A percentile compares a stretch with the other conserved stretches of the same genome.
Conservation (phyloP, 2,888 invertebrate genomes). For the Dyspetes luteomarginatus region DNA sequence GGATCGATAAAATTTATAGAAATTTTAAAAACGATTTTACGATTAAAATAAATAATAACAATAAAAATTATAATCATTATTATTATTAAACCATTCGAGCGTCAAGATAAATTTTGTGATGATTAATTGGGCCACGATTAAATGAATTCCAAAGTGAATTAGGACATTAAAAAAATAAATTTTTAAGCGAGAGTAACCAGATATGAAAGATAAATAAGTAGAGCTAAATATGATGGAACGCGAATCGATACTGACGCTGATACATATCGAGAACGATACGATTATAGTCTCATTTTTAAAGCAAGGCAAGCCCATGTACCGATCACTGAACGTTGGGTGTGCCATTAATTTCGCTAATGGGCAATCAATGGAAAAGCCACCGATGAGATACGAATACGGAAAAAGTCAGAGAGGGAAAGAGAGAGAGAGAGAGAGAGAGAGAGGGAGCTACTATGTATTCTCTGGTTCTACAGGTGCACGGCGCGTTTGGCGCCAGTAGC, state of each 20-base stretch:
- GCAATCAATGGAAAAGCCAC: constrained; percentile 79
- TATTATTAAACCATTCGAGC: background rate
- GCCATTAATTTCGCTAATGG: constrained; percentile 81
- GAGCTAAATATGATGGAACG: constrained; percentile 15
- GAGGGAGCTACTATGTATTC: background rate
- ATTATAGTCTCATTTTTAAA: constrained; percentile 54
- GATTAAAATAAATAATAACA: too few relatives aligned
- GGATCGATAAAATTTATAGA: background rate
- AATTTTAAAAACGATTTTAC: too few relatives aligned
- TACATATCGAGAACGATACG: constrained; percentile 16
- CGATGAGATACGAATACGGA: constrained; percentile 56
- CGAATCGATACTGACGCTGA: constrained; percentile 34
- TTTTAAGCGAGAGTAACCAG: background rate
- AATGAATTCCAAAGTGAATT: too few relatives aligned
- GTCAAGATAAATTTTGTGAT: background rate
- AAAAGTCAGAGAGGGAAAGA: constrained; percentile 22
- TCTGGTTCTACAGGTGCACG: constrained; percentile 65
- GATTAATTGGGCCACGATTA: background rate
- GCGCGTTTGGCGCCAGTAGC: constrained; percentile 59
- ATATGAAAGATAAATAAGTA: background rate
- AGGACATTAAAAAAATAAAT: background rate
- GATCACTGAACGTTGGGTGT: constrained; percentile 66
- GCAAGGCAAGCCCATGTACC: constrained; percentile 65
- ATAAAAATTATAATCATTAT: too few relatives aligned
- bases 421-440: constrained; percentile 19